phyloP scores from a whole-genome alignment of 2,797 vertebrate species.

The Bradypodion pumilum region DNA sequence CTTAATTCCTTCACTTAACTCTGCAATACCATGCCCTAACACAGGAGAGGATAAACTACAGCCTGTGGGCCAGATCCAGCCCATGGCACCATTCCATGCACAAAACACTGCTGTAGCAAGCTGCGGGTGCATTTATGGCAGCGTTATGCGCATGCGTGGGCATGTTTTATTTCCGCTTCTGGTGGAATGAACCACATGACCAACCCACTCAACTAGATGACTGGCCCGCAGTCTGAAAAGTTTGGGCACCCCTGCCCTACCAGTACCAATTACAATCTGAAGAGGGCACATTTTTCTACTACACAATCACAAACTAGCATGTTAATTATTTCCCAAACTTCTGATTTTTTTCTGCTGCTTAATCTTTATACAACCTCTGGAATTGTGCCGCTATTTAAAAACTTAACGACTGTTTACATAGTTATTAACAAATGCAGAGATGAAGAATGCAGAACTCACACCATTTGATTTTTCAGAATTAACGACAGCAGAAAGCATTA shows the following conservation, averaged over 20 bases:
- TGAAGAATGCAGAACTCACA: not conserved
- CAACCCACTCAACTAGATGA: too few relatives aligned
- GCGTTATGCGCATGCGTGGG: too few relatives aligned
- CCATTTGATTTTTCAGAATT: not conserved
- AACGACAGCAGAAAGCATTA: not conserved
- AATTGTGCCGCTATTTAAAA: not conserved
- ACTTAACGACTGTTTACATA: not conserved
- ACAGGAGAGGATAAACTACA: not conserved
- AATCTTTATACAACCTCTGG: not conserved
- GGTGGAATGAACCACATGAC: too few relatives aligned
- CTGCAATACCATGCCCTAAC: not conserved
- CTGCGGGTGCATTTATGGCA: too few relatives aligned
- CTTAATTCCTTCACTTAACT: not conserved
- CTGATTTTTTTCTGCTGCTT: not conserved
- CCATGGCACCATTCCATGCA: too few relatives aligned
- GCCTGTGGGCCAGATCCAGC: too few relatives aligned
- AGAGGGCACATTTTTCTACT: not conserved
- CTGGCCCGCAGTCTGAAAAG: too few relatives aligned
- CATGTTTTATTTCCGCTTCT: too few relatives aligned
- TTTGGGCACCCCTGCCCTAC: too few relatives aligned
- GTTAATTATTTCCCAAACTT: conserved; percentile 1
- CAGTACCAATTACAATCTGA: too few relatives aligned
- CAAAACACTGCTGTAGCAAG: too few relatives aligned
- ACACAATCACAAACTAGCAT: not conserved
- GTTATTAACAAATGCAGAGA: not conserved